Evolutionary conservation across 2,888 invertebrate genomes (phyloP), one percentile per base, ranked within the genome.

Genomic region (Oscheius sp.): DNA sequence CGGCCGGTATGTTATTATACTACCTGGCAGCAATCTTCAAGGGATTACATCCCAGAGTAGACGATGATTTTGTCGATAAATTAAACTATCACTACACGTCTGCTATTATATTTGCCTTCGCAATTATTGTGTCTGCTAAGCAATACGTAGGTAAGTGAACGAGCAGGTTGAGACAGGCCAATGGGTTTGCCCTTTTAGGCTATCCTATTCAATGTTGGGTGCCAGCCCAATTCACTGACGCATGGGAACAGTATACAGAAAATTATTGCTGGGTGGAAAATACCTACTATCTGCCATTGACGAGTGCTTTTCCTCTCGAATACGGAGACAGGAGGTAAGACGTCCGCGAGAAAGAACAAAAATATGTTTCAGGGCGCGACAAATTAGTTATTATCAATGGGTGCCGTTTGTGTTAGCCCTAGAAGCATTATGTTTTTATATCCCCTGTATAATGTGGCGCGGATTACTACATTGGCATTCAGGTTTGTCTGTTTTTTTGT

Each of bases 261-360:
- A 90, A 90, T 84, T 90, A 90, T 68, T 91, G 91, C 83, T 91
- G 91, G 91, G 90, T 91, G 59, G 90, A 90, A 76, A 90, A 90
- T 84, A 91, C 91, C 45, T 91, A 90, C 85, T 90, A 89, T 84
- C 86, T 91, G 35, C 90, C 90, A 52, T 87, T 91, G 70, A 89
- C 89, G 58, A 88, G 89, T 75, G 87, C 88, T 43, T 87, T 89
- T 70, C 89, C 89, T 27, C 71, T 85, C 55, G 87, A 88, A 63
- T 88, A 86, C 75, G 86, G 84, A 56, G 86, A 88, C 75, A 89
- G 90, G 88, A 80, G 87, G 87, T 86, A 23, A 9, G 13, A 7
- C 12, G 9, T 18, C 23, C 9, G 6, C n/a, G 12, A 7, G 5
- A 18, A 35, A 29, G 9, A n/a, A 18, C 23, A 27, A 18, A 52